Conservation (phyloP, 2,113 vertebrate genomes). For the Bubo bubo region DNA sequence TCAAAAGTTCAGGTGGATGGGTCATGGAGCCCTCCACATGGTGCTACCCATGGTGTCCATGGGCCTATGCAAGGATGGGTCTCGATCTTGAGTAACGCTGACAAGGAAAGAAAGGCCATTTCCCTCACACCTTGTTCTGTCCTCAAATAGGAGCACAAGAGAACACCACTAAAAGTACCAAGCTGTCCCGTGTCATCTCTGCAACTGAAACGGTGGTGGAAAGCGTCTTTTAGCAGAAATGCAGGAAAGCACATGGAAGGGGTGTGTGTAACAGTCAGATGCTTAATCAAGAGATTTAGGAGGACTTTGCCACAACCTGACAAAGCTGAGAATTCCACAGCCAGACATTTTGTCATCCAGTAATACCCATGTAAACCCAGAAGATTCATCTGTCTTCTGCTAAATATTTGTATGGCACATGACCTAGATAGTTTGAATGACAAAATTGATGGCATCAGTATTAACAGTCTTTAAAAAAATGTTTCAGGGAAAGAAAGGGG, state of each 20-base stretch:
- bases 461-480: neutral
- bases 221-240: neutral
- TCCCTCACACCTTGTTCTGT: neutral
- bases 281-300: neutral
- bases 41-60: neutral
- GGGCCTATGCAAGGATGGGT: neutral
- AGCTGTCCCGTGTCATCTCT: neutral
- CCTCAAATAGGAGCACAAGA: neutral
- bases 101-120: neutral
- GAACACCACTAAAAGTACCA: neutral
- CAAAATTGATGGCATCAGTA: neutral
- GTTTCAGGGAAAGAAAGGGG: neutral
- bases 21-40: neutral
- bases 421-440: neutral
- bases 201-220: neutral
- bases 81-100: neutral
- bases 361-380: neutral
- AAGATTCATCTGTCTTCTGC: neutral
- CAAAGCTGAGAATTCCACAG: neutral
- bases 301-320: neutral
- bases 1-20: neutral
- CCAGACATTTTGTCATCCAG: neutral
- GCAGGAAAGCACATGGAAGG: neutral
- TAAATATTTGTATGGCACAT: neutral
- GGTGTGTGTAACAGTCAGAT: neutral